Evolutionary conservation across 2,888 invertebrate genomes (phyloP), one percentile per base, ranked within the genome.

Genomic region (Psococerastis gibbosa): DNA sequence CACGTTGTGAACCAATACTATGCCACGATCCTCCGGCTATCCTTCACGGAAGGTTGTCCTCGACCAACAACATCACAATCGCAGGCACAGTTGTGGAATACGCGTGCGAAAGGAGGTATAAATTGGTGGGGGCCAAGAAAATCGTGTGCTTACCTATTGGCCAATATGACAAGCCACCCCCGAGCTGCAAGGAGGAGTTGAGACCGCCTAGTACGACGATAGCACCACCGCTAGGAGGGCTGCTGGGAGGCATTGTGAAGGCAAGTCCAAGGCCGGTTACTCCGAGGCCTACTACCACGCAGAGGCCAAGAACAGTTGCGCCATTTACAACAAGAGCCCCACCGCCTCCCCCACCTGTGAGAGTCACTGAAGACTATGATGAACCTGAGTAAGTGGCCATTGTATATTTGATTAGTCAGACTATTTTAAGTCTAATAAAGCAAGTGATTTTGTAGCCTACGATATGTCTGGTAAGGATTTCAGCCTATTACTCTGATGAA

Each of bases 1-100:
- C 89, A 1, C 65, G 78, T 52, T 89, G 89, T 60, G 84, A 87
- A 60, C 71, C 78, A 51, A 68, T 82, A 32, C 73, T 75, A 50
- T 85, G 85, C 56, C 77, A 76, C 50, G 68, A 70, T 3, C 75
- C 81, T 3, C 69, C 73, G 1, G 66, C 67, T 46, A 71, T 80
- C 27, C 54, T 66, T n/a, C 75, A 81, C 55, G 80, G 77, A 1
- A 63, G 63, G 9, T 62, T 69, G 47, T 56, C 61, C 6, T 51
- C 68, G 6, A 62, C 67, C 2, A 66, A 62, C 50, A 78, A 79
- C 54, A 68, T 72, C 41, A 73, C 75, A 0, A 60, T 66, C 2
- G 50, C 63, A 52, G 84, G 85, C 32, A 71, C 83, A 0, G 66
- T 73, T 32, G 77, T 83, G 1, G 78, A 78, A 54, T 87, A 85